A percentile compares a stretch with the other conserved stretches of the same genome.
Conservation (phyloP, 2,888 invertebrate species). For the Eumerus sabulonum region DNA sequence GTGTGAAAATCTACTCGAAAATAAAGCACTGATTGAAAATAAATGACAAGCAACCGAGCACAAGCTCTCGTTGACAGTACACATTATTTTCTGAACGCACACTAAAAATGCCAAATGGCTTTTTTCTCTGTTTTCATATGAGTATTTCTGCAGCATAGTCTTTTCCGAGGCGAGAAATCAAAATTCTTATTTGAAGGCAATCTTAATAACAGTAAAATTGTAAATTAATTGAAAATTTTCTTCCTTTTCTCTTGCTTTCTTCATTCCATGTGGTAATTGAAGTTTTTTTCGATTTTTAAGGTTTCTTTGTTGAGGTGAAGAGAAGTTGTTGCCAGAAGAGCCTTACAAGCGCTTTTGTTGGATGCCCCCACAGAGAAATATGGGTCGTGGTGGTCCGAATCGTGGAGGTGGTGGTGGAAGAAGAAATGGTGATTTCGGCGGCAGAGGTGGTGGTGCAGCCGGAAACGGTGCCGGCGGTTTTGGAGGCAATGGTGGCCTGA, state of each 20-base stretch:
- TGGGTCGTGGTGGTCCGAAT: conserved; percentile 57
- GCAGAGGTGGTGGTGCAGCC: neutral
- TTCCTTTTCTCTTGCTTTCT: neutral
- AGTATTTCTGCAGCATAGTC: conserved; percentile 21
- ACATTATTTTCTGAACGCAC: conserved; percentile 59
- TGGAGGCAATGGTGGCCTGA: conserved; percentile 50
- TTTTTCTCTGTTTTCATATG: conserved; percentile 56
- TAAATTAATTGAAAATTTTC: neutral
- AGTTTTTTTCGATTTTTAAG: conserved; percentile 13
- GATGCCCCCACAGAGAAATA: conserved; percentile 66
- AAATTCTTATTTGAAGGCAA: conserved; percentile 21
- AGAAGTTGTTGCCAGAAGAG: conserved; percentile 22
- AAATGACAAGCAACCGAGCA: no score
- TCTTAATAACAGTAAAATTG: no score
- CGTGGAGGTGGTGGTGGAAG: conserved; percentile 23
- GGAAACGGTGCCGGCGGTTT: conserved; percentile 43
- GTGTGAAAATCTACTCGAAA: no score
- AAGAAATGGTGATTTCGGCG: conserved; percentile 42
- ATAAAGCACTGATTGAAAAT: no score
- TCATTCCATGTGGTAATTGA: no score
- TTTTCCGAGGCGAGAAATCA: conserved; percentile 13
- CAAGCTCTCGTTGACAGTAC: conserved; percentile 27
- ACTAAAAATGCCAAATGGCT: conserved; percentile 70
- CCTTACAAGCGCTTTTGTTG: conserved; percentile 27
- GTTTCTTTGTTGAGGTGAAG: conserved; percentile 8